Conservation (phyloP, 2,888 invertebrate species). For the Hyposoter dolosus region DNA sequence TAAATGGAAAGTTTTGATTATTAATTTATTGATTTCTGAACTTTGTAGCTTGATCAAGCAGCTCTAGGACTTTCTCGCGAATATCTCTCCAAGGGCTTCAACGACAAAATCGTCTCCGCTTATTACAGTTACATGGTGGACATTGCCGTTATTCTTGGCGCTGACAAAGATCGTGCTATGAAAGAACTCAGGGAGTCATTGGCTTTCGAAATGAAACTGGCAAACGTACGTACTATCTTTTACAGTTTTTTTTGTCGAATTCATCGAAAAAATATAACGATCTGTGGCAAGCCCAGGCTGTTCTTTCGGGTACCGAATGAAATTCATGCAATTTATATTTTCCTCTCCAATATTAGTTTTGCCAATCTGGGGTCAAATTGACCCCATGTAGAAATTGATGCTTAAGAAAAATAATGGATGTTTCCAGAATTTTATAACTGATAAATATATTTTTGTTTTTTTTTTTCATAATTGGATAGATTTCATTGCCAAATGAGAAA, state of each 20-base stretch:
- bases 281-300: too few relatives aligned
- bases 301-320: too few relatives aligned
- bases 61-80: slow-evolving; percentile 93
- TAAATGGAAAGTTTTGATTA: neutral
- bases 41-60: slow-evolving; percentile 92
- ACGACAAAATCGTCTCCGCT: slow-evolving; percentile 93
- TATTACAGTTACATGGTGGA: slow-evolving; percentile 96
- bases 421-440: neutral
- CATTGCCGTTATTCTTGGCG: slow-evolving; percentile 94
- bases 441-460: neutral
- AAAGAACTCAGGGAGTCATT: slow-evolving; percentile 92
- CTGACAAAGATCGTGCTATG: slow-evolving; percentile 88
- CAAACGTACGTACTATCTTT: slow-evolving; percentile 90
- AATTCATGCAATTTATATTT: too few relatives aligned
- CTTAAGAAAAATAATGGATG: too few relatives aligned
- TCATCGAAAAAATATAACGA: too few relatives aligned
- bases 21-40: slow-evolving; percentile 32
- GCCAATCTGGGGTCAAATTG: too few relatives aligned
- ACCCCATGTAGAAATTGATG: too few relatives aligned
- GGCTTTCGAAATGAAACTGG: slow-evolving; percentile 95
- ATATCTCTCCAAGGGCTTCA: slow-evolving; percentile 93
- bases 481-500: slow-evolving; percentile 91
- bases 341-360: too few relatives aligned
- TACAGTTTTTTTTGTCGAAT: neutral
- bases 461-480: slow-evolving; percentile 66